A percentile compares a stretch with the other conserved stretches of the same genome.
Conservation (phyloP, 1,140 invertebrate genomes). For the Drosophila saltans region DNA sequence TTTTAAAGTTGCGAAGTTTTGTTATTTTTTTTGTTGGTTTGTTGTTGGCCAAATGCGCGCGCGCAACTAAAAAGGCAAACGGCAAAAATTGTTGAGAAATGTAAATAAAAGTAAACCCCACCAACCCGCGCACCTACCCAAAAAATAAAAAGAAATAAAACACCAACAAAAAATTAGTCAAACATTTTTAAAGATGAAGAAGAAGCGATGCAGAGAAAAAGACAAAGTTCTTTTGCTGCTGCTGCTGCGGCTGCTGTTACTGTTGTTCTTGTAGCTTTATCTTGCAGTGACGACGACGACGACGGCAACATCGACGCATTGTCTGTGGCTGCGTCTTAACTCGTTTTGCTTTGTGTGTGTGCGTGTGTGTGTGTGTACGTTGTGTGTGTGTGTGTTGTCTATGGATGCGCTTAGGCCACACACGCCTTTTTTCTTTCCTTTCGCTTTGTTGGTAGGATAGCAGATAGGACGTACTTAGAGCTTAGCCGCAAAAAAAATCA, state of each 20-base stretch:
- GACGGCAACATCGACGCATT: conserved; percentile 33
- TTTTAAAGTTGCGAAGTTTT: conserved; percentile 12
- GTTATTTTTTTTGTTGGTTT: conserved; percentile 37
- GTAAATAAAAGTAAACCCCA: conserved; percentile 33
- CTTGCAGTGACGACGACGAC: conserved; percentile 26
- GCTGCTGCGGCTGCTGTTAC: conserved; percentile 25
- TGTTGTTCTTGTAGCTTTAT: conserved; percentile 34
- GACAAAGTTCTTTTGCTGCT: conserved; percentile 16
- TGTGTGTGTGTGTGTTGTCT: conserved; percentile 12
- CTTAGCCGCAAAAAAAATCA: conserved; percentile 51
- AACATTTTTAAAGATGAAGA: conserved; percentile 21
- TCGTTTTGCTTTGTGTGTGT: conserved; percentile 43
- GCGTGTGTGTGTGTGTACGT: not conserved
- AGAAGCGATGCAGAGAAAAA: conserved; percentile 26
- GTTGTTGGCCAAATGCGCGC: conserved; percentile 64
- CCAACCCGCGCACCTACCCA: not conserved
- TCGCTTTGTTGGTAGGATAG: conserved; percentile 24
- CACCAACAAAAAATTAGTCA: conserved; percentile 1
- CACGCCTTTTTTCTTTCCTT: conserved; percentile 25
- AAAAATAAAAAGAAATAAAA: conserved; percentile 7
- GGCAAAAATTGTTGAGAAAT: conserved; percentile 43
- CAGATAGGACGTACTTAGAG: not conserved
- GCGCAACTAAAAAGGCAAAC: conserved; percentile 52
- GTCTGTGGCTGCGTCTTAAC: conserved; percentile 45
- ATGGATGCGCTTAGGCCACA: conserved; percentile 14